Evolutionary conservation across 2,888 invertebrate species (phyloP).

Genomic region (Macaria liturata): DNA sequence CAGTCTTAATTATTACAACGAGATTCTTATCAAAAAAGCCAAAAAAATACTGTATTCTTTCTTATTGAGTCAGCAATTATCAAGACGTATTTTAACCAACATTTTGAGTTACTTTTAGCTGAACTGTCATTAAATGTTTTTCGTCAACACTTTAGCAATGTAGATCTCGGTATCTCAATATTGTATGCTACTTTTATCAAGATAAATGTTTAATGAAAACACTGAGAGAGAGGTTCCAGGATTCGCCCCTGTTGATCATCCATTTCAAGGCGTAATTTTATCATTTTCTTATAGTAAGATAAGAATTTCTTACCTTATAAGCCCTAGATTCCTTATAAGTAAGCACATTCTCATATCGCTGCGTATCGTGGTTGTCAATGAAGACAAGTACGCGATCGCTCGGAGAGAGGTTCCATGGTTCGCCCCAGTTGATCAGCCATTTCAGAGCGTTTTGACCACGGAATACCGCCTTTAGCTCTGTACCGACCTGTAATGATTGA

Average conservation of each 20-base stretch:
- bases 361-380: conserved; percentile 95
- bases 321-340: conserved; percentile 87
- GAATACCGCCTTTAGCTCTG: conserved; percentile 82
- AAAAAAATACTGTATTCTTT: no score
- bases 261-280: conserved; percentile 63
- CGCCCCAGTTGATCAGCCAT: conserved; percentile 69
- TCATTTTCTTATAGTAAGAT: no score
- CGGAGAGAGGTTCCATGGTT: conserved; percentile 75
- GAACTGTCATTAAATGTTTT: no score
- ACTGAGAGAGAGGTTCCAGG: conserved; percentile 82
- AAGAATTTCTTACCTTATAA: conserved; percentile 82
- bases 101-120: no score
- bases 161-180: no score
- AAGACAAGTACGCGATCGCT: conserved; percentile 87
- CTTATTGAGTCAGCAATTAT: no score
- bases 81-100: no score
- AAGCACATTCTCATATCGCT: conserved; percentile 86
- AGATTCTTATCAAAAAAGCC: no score
- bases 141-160: no score
- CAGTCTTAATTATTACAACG: no score
- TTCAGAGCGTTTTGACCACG: conserved; percentile 82
- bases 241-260: conserved; percentile 66
- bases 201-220: conserved; percentile 17
- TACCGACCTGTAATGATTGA: conserved; percentile 55
- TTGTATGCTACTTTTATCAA: no score